phyloP scores from a whole-genome alignment of 2,113 vertebrate species.

The Python bivittatus region DNA sequence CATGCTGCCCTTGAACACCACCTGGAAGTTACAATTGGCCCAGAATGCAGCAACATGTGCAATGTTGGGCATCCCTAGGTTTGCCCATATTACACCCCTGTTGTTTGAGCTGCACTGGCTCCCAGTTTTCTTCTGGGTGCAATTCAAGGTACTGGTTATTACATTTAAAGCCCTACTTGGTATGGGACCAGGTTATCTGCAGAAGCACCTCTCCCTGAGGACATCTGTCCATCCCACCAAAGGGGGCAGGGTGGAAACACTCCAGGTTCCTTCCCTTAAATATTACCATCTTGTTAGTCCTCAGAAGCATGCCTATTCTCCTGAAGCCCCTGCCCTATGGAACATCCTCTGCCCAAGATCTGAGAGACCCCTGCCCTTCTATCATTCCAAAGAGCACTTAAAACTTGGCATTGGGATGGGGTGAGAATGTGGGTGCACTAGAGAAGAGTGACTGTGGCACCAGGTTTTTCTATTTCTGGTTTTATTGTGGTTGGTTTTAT shows the following conservation, averaged over 20 bases:
- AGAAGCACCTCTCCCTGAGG: neutral
- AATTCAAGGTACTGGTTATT: neutral
- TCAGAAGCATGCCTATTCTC: too few species aligned
- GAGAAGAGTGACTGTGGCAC: neutral
- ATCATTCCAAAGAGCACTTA: neutral
- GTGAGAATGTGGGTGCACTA: neutral
- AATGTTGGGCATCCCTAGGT: too few species aligned
- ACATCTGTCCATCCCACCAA: neutral
- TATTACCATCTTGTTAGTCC: too few species aligned
- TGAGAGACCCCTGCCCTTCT: too few species aligned
- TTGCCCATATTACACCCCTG: too few species aligned
- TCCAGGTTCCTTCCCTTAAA: neutral
- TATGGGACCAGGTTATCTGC: neutral
- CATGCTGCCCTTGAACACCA: too few species aligned
- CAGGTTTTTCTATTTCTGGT: neutral
- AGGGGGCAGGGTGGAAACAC: neutral
- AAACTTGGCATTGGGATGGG: neutral
- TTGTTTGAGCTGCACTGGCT: too few species aligned
- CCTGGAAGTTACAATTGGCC: too few species aligned
- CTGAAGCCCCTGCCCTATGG: too few species aligned
- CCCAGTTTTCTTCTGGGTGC: neutral
- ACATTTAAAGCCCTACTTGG: neutral
- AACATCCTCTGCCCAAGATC: too few species aligned
- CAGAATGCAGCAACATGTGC: too few species aligned
- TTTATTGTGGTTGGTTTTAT: neutral